A percentile compares a stretch with the other conserved stretches of the same genome.
phyloP scores from a whole-genome alignment of 2,113 vertebrate species.

The Nycticebus coucang region DNA sequence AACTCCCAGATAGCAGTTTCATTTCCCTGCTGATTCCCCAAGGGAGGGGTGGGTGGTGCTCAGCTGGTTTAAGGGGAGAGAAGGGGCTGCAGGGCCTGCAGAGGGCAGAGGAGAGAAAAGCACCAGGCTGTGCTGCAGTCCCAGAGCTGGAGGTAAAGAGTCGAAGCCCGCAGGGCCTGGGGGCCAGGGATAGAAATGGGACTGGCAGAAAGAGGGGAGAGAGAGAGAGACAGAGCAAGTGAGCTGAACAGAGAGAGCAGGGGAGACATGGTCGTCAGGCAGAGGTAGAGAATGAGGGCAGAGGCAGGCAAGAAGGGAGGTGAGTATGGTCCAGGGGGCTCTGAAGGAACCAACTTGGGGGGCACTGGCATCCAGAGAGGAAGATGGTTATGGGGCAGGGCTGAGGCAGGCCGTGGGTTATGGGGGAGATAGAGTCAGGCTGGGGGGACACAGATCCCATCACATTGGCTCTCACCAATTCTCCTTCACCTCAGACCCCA shows the following conservation, averaged over 20 bases:
- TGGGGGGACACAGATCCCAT: neutral
- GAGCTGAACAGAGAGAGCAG: too few relatives aligned
- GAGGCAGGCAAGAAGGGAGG: rapidly evolving
- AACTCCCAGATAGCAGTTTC: constrained; percentile 45
- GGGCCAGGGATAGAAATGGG: neutral
- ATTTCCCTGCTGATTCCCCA: neutral
- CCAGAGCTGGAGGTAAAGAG: neutral
- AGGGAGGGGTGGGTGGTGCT: neutral
- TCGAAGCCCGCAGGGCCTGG: too few relatives aligned
- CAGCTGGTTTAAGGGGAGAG: neutral
- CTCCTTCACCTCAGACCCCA: constrained; percentile 20
- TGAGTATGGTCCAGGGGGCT: too few relatives aligned
- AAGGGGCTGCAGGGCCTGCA: neutral
- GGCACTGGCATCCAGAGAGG: neutral
- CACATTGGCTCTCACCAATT: neutral
- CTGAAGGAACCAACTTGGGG: neutral
- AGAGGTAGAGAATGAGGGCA: neutral
- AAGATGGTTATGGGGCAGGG: rapidly evolving
- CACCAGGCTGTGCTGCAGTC: neutral
- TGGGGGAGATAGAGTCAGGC: neutral
- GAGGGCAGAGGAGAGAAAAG: neutral
- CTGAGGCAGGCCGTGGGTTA: neutral
- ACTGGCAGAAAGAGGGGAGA: neutral
- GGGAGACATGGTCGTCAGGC: too few relatives aligned
- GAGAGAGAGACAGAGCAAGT: neutral